Evolutionary conservation across 2,888 invertebrate genomes (phyloP), one percentile per base, ranked within the genome.

Genomic region (Rhynchonema sp.): DNA sequence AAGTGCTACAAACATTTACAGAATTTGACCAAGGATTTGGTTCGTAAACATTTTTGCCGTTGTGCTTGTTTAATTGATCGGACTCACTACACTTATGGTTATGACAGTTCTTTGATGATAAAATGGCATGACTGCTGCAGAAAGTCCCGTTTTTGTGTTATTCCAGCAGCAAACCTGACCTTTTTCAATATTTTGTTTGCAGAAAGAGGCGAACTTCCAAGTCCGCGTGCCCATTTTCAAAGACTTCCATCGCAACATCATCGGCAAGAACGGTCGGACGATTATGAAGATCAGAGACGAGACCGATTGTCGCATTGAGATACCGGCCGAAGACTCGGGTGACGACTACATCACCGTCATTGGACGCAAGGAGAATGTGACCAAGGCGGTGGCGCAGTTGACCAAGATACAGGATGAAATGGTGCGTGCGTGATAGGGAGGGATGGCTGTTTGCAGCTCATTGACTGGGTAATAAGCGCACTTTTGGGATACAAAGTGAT

Each of bases 221-320:
- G 73, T 74, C 56, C 69, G 90, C 74, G 87, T 98, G 64, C 88
- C 90, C 62, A 90, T 96, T 70, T 94, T 87, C 78, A 94, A 94
- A 74, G 90, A 92, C 76, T 92, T 94, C 80, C 92, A 94, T 75
- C 91, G 91, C 75, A 90, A 89, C 74, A 85, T 98, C 65, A 92
- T 94, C 71, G 96, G 94, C 58, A 94, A 94, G 75, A 91, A 87
- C 58, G 91, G 91, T 63, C 84, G 82, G 52, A 91, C 86, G 71
- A 84, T 91, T 65, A 49, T 3, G 3, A 49, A 49, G 49, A 80
- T 81, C 66, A 84, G 94, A 25, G 92, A 94, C 70, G 96, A 96
- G 75, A 98, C 96, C 0, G 85, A 87, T 72, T 94, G 96, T 1
- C 85, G 83, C 72, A 92, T 98, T 69, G 94, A 96, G 72, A 78